Conservation (phyloP, 2,797 vertebrate species). For the Carapus acus region DNA sequence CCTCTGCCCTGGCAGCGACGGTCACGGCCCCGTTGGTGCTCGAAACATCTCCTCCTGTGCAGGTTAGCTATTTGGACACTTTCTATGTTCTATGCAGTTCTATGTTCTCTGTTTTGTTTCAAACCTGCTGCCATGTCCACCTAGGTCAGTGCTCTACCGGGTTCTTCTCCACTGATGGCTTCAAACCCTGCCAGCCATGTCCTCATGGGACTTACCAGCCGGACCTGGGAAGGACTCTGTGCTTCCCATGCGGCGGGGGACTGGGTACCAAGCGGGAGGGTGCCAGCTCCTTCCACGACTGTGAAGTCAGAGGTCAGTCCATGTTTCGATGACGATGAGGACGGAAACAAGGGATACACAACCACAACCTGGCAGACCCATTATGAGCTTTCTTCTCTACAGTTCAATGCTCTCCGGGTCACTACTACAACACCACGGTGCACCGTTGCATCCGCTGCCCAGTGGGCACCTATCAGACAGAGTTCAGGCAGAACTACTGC, state of each 20-base stretch:
- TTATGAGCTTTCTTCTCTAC: slow-evolving; percentile 35
- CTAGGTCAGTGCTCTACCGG: slow-evolving; percentile 91
- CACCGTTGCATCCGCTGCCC: slow-evolving; percentile 95
- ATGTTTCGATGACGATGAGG: not conserved
- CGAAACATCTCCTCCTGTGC: slow-evolving; percentile 90
- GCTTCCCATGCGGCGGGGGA: slow-evolving; percentile 90
- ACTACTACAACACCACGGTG: slow-evolving; percentile 93
- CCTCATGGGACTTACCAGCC: slow-evolving; percentile 88
- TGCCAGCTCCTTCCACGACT: slow-evolving; percentile 91
- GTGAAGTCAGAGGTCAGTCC: slow-evolving; percentile 89
- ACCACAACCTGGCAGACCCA: too few relatives aligned
- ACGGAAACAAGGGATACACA: too few relatives aligned
- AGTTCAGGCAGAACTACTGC: slow-evolving; percentile 96
- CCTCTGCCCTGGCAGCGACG: slow-evolving; percentile 90
- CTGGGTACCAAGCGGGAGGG: slow-evolving; percentile 88
- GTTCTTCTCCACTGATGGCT: slow-evolving; percentile 86
- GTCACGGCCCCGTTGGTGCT: slow-evolving; percentile 83
- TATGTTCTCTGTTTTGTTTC: too few relatives aligned
- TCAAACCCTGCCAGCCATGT: slow-evolving; percentile 90
- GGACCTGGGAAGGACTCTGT: slow-evolving; percentile 86
- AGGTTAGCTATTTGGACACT: slow-evolving; percentile 64
- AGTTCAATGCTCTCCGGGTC: slow-evolving; percentile 93
- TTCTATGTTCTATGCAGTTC: slow-evolving; percentile 1
- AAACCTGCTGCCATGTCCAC: slow-evolving; percentile 20
- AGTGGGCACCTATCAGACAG: slow-evolving; percentile 90